These are phyloP conservation scores for Sylvia atricapilla DNA, from an alignment of 2,113 vertebrate genomes.

Conservation along the genomic window DNA sequence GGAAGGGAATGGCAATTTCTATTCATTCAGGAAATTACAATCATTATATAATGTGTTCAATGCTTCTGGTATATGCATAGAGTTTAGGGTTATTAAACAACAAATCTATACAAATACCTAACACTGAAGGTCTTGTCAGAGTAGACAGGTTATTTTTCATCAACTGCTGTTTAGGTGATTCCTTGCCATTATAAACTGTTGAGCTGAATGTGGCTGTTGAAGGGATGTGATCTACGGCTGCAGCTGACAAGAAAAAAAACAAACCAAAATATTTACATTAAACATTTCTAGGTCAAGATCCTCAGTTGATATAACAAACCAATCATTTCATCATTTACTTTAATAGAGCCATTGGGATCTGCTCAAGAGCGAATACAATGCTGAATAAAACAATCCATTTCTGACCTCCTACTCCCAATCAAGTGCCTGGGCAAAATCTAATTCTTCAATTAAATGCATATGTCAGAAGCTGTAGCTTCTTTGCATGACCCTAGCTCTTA, in stretches of 20 bases:
- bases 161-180: constrained; percentile 75
- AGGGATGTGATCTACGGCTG: constrained; percentile 63
- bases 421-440: neutral
- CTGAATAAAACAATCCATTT: neutral
- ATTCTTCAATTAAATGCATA: neutral
- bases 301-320: neutral
- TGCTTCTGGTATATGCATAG: neutral
- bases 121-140: constrained; percentile 73
- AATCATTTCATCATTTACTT: neutral
- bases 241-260: constrained; percentile 38
- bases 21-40: neutral
- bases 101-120: constrained; percentile 70
- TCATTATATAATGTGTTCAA: neutral
- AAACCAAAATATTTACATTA: neutral
- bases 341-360: neutral
- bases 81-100: neutral
- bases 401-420: neutral
- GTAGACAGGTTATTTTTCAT: constrained; percentile 61
- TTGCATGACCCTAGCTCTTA: neutral
- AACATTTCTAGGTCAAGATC: neutral
- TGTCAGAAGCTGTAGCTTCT: neutral
- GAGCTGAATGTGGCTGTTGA: constrained; percentile 52
- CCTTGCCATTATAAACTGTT: constrained; percentile 78
- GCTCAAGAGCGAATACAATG: neutral
- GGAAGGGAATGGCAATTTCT: neutral